These are phyloP conservation scores for Threskiornis aethiopicus DNA, from an alignment of 2,797 vertebrate genomes.

Conservation along the genomic window DNA sequence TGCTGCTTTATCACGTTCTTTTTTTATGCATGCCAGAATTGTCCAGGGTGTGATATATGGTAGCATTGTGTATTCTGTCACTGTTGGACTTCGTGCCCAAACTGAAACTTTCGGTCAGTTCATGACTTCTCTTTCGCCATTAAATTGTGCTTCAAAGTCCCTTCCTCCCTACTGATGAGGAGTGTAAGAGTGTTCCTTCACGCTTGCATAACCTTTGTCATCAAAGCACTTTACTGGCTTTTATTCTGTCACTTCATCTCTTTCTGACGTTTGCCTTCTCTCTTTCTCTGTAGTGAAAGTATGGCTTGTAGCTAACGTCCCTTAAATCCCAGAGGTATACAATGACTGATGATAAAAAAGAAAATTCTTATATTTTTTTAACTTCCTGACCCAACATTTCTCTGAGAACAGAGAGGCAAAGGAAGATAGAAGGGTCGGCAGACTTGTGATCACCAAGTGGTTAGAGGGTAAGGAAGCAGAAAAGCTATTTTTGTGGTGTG, in stretches of 20 bases:
- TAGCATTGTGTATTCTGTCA: neutral
- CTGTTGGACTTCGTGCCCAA: neutral
- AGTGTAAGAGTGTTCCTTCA: constrained; percentile 53
- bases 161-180: constrained; percentile 41
- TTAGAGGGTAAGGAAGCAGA: neutral
- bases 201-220: constrained; percentile 67
- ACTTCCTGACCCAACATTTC: constrained; percentile 33
- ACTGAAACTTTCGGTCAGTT: neutral
- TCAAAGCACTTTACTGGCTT: constrained; percentile 70
- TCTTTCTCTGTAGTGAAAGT: constrained; percentile 45
- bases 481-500: neutral
- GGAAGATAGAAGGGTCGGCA: neutral
- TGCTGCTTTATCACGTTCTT: neutral
- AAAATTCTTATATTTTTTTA: constrained; percentile 56
- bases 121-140: constrained; percentile 46
- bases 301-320: constrained; percentile 56
- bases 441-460: neutral
- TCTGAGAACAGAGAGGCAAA: neutral
- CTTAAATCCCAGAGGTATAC: constrained; percentile 56
- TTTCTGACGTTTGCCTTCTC: constrained; percentile 64
- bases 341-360: constrained; percentile 37
- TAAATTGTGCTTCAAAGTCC: constrained; percentile 57
- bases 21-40: neutral
- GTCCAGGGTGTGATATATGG: neutral
- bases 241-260: constrained; percentile 71